Conservation (phyloP, 2,113 vertebrate genomes). For the Platysteira castanea region DNA sequence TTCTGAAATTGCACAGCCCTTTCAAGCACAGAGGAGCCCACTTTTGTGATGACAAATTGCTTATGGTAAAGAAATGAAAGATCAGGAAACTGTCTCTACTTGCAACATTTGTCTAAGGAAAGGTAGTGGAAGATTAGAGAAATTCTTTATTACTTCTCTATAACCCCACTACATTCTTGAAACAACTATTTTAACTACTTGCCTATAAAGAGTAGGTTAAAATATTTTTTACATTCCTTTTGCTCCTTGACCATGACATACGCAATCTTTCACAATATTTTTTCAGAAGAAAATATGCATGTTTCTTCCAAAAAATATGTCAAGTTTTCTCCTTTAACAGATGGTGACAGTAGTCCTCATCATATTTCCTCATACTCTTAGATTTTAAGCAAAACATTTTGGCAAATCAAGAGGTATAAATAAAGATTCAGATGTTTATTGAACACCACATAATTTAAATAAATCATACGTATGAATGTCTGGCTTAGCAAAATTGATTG, state of each 20-base stretch:
- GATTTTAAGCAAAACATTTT: constrained; percentile 25
- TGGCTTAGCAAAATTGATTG: constrained; percentile 24
- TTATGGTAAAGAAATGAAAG: background rate
- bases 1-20: background rate
- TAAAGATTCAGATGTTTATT: constrained; percentile 45
- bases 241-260: constrained; percentile 2
- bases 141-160: background rate
- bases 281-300: constrained; percentile 4
- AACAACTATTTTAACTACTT: background rate
- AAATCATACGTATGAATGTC: constrained; percentile 39
- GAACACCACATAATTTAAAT: constrained; percentile 31
- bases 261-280: constrained; percentile 26
- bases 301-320: background rate
- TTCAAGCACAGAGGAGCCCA: background rate
- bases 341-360: constrained; percentile 32
- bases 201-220: background rate
- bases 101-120: background rate
- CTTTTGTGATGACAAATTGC: background rate
- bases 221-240: background rate
- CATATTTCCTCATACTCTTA: constrained; percentile 15
- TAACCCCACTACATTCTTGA: background rate
- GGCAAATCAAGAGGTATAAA: constrained; percentile 39
- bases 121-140: background rate
- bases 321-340: constrained; percentile 18
- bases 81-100: background rate